These are phyloP conservation scores for Pachymerium ferrugineum DNA, from an alignment of 2,888 invertebrate species.

Conservation along the genomic window DNA sequence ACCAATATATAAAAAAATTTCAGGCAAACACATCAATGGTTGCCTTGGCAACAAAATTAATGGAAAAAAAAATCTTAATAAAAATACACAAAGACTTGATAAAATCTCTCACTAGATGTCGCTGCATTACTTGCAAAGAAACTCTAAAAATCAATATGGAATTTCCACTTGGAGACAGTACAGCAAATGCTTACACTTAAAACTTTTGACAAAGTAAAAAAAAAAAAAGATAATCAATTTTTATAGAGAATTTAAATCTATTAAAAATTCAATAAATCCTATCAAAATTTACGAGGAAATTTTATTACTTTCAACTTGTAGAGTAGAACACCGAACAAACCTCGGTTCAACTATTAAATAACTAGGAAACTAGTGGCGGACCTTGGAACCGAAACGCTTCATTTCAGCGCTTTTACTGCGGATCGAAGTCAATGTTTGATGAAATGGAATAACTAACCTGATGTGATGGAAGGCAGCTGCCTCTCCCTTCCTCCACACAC, in stretches of 20 bases:
- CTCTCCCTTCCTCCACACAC: constrained; percentile 20
- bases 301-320: background rate
- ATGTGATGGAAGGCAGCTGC: constrained; percentile 25
- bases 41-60: background rate
- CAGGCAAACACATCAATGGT: background rate
- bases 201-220: background rate
- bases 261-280: background rate
- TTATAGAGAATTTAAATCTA: background rate
- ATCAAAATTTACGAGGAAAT: too few relatives aligned
- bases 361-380: constrained; percentile 3
- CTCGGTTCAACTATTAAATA: constrained; percentile 14
- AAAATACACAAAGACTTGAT: background rate
- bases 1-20: background rate
- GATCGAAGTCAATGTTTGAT: constrained; percentile 32
- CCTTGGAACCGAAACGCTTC: constrained; percentile 18
- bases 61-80: background rate
- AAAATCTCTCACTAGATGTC: background rate
- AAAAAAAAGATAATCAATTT: background rate
- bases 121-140: background rate
- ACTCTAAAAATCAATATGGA: background rate
- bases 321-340: background rate
- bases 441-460: constrained; percentile 30
- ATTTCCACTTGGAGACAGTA: background rate
- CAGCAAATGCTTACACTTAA: too few relatives aligned
- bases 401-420: constrained; percentile 23